Conservation (phyloP, 2,113 vertebrate genomes). For the Oxyura jamaicensis region DNA sequence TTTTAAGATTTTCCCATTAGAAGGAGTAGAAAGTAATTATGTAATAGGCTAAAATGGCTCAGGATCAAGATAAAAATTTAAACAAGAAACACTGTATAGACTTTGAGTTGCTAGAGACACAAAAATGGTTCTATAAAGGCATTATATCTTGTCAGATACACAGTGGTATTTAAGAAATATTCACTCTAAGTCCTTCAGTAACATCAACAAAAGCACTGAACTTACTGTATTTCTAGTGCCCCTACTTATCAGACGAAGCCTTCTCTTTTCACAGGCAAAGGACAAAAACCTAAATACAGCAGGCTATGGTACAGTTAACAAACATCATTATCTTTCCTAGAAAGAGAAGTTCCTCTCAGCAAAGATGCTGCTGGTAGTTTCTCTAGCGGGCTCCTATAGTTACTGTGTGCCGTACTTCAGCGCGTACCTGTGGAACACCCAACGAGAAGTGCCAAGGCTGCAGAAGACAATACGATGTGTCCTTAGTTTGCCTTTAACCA, state of each 20-base stretch:
- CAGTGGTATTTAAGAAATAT: constrained; percentile 8
- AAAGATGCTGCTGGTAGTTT: background rate
- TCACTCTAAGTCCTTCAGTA: background rate
- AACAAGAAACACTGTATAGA: background rate
- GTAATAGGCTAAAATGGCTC: background rate
- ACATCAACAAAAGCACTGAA: constrained; percentile 23
- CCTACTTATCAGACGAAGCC: background rate
- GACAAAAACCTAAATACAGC: background rate
- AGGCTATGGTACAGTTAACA: background rate
- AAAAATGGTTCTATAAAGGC: constrained; percentile 9
- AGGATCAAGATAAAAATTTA: constrained; percentile 40
- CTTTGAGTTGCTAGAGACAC: constrained; percentile 32
- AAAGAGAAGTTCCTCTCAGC: background rate
- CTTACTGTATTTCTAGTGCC: background rate
- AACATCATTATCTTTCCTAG: background rate
- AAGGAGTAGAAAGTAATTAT: constrained; percentile 8
- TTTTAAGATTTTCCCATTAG: constrained; percentile 4
- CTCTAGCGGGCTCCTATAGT: fast-evolving
- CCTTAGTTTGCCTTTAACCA: background rate
- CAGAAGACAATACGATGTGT: background rate
- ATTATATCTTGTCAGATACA: constrained; percentile 27
- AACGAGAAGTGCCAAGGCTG: background rate
- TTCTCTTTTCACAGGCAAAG: background rate
- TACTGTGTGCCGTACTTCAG: background rate
- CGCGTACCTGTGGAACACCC: background rate